Evolutionary conservation across 2,797 vertebrate species (phyloP).

Genomic region (Perodicticus potto): DNA sequence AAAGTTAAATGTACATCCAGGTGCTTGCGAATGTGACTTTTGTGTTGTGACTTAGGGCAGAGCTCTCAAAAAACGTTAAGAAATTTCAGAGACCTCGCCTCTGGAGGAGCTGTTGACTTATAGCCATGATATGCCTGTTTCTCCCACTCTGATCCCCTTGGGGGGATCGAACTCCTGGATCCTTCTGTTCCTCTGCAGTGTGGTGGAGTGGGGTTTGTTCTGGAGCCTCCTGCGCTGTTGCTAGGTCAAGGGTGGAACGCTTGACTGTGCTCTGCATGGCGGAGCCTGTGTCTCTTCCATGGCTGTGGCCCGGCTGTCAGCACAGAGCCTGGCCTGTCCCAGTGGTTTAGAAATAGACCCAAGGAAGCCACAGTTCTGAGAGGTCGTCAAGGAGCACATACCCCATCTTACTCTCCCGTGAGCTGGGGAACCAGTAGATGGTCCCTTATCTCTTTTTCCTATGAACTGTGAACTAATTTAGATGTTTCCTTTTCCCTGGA

Average conservation of each 20-base stretch:
- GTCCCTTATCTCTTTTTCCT: slow-evolving; percentile 39
- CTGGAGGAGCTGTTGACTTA: neutral
- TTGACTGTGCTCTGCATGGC: accelerated
- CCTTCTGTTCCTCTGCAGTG: neutral
- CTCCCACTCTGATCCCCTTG: too few relatives aligned
- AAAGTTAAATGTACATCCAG: neutral
- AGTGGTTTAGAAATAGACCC: too few relatives aligned
- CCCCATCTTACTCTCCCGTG: accelerated
- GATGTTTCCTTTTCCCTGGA: slow-evolving; percentile 26
- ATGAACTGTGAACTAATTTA: neutral
- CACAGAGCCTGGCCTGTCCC: neutral
- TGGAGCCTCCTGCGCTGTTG: neutral
- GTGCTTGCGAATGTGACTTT: neutral
- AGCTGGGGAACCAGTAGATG: neutral
- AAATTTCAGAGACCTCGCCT: neutral
- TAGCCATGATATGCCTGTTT: accelerated
- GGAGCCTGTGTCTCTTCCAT: neutral
- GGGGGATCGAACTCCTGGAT: neutral
- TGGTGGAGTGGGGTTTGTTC: neutral
- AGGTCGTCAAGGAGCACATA: neutral
- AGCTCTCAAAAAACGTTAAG: neutral
- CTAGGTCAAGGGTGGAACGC: neutral
- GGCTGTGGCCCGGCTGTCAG: neutral
- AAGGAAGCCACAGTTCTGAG: neutral
- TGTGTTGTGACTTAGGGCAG: neutral